Conservation (phyloP, 2,113 vertebrate genomes). For the Bucco capensis region DNA sequence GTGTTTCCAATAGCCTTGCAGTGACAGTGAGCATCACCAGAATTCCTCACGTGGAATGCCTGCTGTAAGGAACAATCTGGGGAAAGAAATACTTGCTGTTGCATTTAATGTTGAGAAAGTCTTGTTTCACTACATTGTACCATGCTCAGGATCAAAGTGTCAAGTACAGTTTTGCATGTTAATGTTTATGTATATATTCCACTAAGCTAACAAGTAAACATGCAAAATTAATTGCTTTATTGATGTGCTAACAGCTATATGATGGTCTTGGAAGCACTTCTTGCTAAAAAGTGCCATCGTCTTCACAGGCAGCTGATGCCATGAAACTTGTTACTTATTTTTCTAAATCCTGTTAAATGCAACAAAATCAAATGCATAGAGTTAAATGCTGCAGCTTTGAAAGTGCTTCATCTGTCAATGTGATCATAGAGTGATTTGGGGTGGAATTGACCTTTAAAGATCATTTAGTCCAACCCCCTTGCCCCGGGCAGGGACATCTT, state of each 20-base stretch:
- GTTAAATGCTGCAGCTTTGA: not conserved
- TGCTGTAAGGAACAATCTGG: not conserved
- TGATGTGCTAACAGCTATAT: not conserved
- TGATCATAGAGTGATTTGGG: not conserved
- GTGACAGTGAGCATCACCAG: not conserved
- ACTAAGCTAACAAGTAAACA: not conserved
- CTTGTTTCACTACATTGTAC: not conserved
- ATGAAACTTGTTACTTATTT: not conserved
- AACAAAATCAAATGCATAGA: not conserved
- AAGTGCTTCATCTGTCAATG: not conserved
- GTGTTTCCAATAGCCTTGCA: not conserved
- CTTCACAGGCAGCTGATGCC: not conserved
- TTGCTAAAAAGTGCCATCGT: not conserved
- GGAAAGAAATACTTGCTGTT: not conserved
- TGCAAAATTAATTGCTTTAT: not conserved
- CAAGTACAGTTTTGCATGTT: not conserved
- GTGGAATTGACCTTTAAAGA: not conserved
- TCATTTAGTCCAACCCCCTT: no score
- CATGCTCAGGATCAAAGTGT: constrained; percentile 5
- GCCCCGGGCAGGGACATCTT: no score
- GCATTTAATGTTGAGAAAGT: not conserved
- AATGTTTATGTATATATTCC: not conserved
- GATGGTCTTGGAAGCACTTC: not conserved
- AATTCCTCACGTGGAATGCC: not conserved
- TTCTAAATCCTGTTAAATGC: not conserved